Evolutionary conservation across 64 coral and sea anemone species (phyloP).

Genomic region (Hydrozoanthus tunicans): DNA sequence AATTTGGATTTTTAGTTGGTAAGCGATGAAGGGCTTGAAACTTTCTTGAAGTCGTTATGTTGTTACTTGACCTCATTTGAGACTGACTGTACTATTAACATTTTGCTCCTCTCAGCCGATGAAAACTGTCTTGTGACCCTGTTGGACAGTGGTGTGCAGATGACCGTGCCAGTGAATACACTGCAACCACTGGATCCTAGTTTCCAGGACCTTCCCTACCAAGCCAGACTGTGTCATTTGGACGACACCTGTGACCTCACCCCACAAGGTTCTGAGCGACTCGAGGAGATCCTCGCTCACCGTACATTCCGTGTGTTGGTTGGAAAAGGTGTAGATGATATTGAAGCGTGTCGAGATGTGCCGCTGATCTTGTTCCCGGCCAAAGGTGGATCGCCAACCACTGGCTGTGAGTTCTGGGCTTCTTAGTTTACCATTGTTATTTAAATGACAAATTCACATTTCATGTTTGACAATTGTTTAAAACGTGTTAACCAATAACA

Average conservation of each 20-base stretch:
- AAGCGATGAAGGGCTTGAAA: too few species aligned
- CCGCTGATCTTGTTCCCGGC: conserved; percentile 17
- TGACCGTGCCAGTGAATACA: not conserved
- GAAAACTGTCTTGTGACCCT: conserved; percentile 18
- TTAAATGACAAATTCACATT: not conserved
- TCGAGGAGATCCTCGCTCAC: conserved; percentile 26
- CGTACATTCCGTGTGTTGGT: conserved; percentile 1
- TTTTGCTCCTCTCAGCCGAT: not conserved
- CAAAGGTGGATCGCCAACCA: not conserved
- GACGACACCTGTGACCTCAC: conserved; percentile 7
- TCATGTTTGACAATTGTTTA: not conserved
- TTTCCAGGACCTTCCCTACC: conserved; percentile 35
- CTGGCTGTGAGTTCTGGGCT: conserved; percentile 17
- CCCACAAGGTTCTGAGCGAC: conserved; percentile 13
- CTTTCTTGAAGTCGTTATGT: too few species aligned
- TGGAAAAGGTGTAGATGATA: not conserved
- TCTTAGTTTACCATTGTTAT: not conserved
- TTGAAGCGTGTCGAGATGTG: conserved; percentile 23
- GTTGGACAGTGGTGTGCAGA: conserved; percentile 35
- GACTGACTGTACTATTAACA: not conserved
- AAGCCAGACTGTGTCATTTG: conserved; percentile 49
- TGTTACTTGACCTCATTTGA: too few species aligned
- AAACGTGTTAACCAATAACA: too few species aligned
- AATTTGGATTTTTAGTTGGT: too few species aligned
- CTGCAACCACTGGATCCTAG: conserved; percentile 43